These are phyloP conservation scores for Thamnophis sirtalis DNA, from an alignment of 2,113 vertebrate species.

Conservation along the genomic window DNA sequence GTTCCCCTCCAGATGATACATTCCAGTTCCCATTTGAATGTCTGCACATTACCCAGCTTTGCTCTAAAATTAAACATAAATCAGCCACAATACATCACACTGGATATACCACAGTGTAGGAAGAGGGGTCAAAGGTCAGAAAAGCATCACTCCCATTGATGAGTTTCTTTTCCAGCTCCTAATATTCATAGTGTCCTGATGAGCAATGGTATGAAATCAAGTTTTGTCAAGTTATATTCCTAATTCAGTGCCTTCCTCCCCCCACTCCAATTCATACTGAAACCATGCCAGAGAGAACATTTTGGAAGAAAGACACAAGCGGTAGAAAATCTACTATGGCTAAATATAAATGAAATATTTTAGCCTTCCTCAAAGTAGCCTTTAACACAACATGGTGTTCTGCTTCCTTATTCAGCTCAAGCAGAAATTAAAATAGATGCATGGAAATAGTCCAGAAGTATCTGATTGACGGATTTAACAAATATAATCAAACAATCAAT, in stretches of 20 bases:
- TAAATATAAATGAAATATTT: neutral
- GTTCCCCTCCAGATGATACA: neutral
- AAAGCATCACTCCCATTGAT: neutral
- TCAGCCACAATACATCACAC: neutral
- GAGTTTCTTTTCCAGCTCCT: neutral
- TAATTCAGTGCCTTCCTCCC: neutral
- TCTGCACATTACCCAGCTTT: neutral
- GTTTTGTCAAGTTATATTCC: neutral
- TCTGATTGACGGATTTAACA: neutral
- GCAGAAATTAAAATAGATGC: neutral
- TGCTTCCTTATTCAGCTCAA: neutral
- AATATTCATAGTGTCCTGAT: neutral
- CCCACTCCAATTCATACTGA: neutral
- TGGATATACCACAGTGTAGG: neutral
- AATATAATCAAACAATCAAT: neutral
- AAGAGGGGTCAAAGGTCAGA: neutral
- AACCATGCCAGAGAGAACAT: neutral
- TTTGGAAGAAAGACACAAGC: neutral
- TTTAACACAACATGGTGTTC: neutral
- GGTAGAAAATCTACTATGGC: neutral
- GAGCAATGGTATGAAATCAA: neutral
- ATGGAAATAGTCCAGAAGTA: neutral
- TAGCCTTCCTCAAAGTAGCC: neutral
- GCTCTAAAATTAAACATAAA: neutral
- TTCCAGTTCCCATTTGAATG: neutral